These are phyloP conservation scores for Orgyia antiqua DNA, from an alignment of 2,888 invertebrate genomes.

Conservation along the genomic window DNA sequence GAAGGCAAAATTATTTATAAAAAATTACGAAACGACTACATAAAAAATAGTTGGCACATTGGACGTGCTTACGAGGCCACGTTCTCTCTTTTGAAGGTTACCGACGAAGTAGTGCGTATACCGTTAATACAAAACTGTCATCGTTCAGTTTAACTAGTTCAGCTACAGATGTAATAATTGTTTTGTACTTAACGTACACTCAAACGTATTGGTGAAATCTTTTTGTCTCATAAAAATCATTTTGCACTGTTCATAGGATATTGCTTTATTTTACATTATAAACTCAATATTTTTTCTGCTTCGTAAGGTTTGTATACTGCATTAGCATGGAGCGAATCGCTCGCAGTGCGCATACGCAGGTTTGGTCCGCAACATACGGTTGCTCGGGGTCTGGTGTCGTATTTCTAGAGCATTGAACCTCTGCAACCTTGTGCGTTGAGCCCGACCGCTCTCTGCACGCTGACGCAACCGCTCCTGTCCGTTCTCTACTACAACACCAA, in stretches of 20 bases:
- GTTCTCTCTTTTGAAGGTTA: slow-evolving; percentile 76
- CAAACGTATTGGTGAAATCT: no score
- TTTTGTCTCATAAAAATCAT: no score
- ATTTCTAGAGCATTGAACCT: slow-evolving; percentile 78
- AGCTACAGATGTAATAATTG: slow-evolving; percentile 34
- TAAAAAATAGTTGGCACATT: slow-evolving; percentile 73
- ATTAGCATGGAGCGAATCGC: no score
- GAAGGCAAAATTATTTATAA: slow-evolving; percentile 72
- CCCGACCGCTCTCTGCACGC: slow-evolving; percentile 68
- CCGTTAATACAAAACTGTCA: slow-evolving; percentile 58
- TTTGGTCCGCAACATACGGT: slow-evolving; percentile 45
- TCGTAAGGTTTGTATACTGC: no score
- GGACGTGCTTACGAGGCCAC: slow-evolving; percentile 66
- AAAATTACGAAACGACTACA: slow-evolving; percentile 68
- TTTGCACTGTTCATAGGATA: no score
- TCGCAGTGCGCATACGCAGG: slow-evolving; percentile 31
- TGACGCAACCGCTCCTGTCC: slow-evolving; percentile 72
- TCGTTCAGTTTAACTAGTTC: slow-evolving; percentile 40
- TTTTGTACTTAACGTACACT: slow-evolving; percentile 3
- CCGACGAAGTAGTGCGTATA: slow-evolving; percentile 52
- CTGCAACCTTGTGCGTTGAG: slow-evolving; percentile 77
- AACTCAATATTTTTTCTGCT: no score
- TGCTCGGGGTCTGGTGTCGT: slow-evolving; percentile 69
- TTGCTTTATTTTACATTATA: no score
- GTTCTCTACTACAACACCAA: slow-evolving; percentile 61